Evolutionary conservation across 2,113 vertebrate genomes (phyloP).

Genomic region (Cromileptes altivelis): DNA sequence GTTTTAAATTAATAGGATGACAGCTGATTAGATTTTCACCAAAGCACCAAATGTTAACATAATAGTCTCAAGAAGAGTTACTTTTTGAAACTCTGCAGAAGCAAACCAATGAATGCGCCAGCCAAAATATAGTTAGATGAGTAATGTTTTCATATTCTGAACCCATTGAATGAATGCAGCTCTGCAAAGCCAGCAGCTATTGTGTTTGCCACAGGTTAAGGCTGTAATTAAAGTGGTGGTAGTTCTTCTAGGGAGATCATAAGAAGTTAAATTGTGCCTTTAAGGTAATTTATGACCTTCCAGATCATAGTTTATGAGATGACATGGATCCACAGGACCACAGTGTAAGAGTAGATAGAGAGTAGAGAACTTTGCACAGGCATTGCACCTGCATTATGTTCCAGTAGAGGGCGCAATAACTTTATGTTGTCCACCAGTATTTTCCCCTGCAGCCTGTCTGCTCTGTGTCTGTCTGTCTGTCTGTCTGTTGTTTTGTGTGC

Average conservation of each 20-base stretch:
- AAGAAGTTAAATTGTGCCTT: not conserved
- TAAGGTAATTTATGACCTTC: not conserved
- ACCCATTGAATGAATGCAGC: not conserved
- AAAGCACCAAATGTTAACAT: slow-evolving; percentile 12
- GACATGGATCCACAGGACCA: not conserved
- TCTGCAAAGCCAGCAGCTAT: not conserved
- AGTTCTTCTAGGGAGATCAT: not conserved
- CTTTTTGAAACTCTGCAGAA: not conserved
- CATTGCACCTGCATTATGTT: not conserved
- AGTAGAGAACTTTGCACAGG: not conserved
- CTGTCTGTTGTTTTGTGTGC: slow-evolving; percentile 66
- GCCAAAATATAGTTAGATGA: not conserved
- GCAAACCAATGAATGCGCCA: not conserved
- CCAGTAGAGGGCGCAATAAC: slow-evolving; percentile 55
- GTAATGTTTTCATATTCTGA: not conserved
- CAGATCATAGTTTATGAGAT: not conserved
- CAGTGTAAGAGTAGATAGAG: too few relatives aligned
- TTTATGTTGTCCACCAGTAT: not conserved
- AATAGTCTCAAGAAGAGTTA: not conserved
- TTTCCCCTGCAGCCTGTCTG: slow-evolving; percentile 42
- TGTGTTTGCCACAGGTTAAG: not conserved
- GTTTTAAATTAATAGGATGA: too few relatives aligned
- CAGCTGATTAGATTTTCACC: not conserved
- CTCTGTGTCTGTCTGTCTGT: slow-evolving; percentile 26
- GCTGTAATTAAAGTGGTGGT: not conserved